These are phyloP conservation scores for Eucidaris tribuloides DNA, from an alignment of 35 echinoderm and acorn worm genomes.

Conservation along the genomic window DNA sequence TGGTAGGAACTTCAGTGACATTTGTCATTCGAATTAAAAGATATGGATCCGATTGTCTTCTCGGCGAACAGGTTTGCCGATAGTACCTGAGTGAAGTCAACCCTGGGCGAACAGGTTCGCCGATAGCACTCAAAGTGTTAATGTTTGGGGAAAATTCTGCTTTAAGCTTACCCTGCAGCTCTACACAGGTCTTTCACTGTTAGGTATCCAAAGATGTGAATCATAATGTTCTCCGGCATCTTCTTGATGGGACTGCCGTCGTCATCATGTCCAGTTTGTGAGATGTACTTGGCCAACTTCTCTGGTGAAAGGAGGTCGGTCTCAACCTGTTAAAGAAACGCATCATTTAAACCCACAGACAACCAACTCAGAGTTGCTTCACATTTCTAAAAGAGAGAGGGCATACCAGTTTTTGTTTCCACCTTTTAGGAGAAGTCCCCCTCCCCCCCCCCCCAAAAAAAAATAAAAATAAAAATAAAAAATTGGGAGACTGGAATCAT, in stretches of 20 bases:
- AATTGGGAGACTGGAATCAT: too few relatives aligned
- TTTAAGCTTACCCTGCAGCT: constrained; percentile 6
- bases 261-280: background rate
- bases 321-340: background rate
- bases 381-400: too few relatives aligned
- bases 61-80: too few relatives aligned
- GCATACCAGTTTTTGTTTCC: too few relatives aligned
- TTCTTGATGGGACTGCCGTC: background rate
- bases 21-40: too few relatives aligned
- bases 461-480: too few relatives aligned
- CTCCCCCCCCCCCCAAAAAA: too few relatives aligned
- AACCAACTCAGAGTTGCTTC: too few relatives aligned
- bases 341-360: too few relatives aligned
- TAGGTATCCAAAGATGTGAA: background rate
- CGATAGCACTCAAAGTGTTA: background rate
- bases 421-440: too few relatives aligned
- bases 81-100: background rate
- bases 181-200: background rate
- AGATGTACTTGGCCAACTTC: constrained; percentile 4
- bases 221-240: background rate
- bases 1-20: too few relatives aligned
- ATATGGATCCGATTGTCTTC: too few relatives aligned
- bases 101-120: background rate
- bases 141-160: background rate
- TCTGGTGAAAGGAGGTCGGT: background rate